These are phyloP conservation scores for Drosophila ficusphila DNA, from an alignment of 1,140 invertebrate genomes.

Conservation along the genomic window DNA sequence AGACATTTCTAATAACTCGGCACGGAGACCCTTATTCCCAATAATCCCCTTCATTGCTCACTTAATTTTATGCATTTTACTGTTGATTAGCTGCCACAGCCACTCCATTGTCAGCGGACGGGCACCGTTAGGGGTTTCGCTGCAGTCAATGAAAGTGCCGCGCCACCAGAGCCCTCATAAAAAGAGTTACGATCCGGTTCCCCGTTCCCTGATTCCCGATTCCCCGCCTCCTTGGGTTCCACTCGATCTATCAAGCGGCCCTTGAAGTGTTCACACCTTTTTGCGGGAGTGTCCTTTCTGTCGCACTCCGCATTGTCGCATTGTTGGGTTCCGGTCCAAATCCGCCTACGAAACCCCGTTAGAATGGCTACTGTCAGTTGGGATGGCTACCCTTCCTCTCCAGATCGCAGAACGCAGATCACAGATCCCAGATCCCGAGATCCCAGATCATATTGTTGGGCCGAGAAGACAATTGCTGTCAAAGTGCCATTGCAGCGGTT, in stretches of 20 bases:
- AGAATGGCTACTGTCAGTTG: conserved; percentile 23
- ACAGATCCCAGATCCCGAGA: conserved; percentile 2
- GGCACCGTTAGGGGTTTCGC: conserved; percentile 21
- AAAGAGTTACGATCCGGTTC: conserved; percentile 40
- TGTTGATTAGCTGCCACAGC: conserved; percentile 74
- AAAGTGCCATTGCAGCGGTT: conserved; percentile 51
- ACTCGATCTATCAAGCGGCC: conserved; percentile 60
- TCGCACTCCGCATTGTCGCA: conserved; percentile 2
- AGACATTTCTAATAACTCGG: conserved; percentile 65
- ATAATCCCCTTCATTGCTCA: conserved; percentile 43
- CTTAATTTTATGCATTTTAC: conserved; percentile 80
- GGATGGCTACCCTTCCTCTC: not conserved
- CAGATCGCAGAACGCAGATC: not conserved
- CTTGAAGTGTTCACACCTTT: conserved; percentile 71
- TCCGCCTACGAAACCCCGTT: conserved; percentile 76
- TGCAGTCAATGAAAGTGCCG: conserved; percentile 57
- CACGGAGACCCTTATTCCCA: conserved; percentile 1
- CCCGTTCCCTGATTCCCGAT: too few species aligned
- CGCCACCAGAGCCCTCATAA: conserved; percentile 46
- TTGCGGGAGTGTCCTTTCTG: conserved; percentile 8
- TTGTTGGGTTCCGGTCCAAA: conserved; percentile 42
- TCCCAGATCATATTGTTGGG: conserved; percentile 41
- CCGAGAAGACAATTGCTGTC: conserved; percentile 60
- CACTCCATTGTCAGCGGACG: conserved; percentile 46
- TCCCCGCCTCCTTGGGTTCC: not conserved